Evolutionary conservation across 2,113 vertebrate genomes (phyloP).

Genomic region (Trematocara marginatum): DNA sequence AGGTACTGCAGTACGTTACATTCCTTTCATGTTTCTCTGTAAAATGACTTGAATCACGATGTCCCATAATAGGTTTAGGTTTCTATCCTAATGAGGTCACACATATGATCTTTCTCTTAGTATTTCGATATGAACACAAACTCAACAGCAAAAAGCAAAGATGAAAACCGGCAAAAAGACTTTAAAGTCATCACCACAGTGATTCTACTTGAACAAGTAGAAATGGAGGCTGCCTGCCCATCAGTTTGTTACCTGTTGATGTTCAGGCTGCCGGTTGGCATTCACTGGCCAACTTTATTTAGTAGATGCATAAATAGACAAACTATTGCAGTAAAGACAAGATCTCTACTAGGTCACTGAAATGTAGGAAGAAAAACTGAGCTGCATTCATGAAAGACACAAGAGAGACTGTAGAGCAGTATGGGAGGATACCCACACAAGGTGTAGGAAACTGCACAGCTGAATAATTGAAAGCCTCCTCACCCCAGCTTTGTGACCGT

Average conservation of each 20-base stretch:
- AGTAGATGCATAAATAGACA: background rate
- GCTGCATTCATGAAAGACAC: background rate
- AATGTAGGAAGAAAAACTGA: background rate
- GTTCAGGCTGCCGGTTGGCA: background rate
- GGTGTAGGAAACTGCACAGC: background rate
- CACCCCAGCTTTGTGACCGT: background rate
- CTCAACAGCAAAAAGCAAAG: background rate
- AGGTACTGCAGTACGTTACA: background rate
- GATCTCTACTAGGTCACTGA: background rate
- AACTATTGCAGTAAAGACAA: background rate
- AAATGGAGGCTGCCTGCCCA: background rate
- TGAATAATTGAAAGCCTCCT: background rate
- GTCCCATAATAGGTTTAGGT: background rate
- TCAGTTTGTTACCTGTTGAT: background rate
- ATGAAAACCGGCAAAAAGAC: background rate
- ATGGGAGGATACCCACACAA: background rate
- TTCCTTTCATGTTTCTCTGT: background rate
- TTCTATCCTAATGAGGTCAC: background rate
- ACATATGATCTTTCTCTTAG: background rate
- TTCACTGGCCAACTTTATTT: background rate
- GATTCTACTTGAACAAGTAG: background rate
- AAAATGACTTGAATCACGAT: background rate
- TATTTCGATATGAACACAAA: background rate
- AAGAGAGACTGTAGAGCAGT: background rate
- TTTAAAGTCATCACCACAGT: background rate